Evolutionary conservation across 2,888 invertebrate species (phyloP), one percentile per base, ranked within the genome.

Genomic region (Tenthredo livida): DNA sequence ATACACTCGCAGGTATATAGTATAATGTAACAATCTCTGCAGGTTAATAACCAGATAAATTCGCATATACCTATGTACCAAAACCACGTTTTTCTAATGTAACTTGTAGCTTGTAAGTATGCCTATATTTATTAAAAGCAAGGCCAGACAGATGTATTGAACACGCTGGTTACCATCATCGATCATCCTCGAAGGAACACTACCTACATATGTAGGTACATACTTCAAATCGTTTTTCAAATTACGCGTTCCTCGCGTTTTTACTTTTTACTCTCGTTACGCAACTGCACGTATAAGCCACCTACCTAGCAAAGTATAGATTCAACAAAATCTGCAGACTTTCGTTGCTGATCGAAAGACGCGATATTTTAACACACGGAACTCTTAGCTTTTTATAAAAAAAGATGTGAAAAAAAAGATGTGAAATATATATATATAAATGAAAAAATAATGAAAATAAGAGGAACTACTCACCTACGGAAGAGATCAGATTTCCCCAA

Each of bases 401-500:
- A 6, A 17, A 50, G 17, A 50, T n/a, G n/a, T n/a, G n/a, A 50
- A 50, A 17, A 3, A 50, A 3, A 15, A 17, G 40, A 7, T 40
- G 7, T 10, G 9, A 50, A 50, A 50, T 17, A 50, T 6, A n/a
- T n/a, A 54, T 7, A 50, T 17, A 50, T 6, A n/a, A 54, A 54
- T 7, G 5, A 9, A 21, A 61, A 61, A 40, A 40, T 37, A 12
- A 40, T 21, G 4, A 12, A 25, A 37, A 61, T 40, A 9, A 15
- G 17, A 47, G 47, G 12, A 47, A 47, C 47, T 47, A 94, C 96
- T 96, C 93, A 97, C 97, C 97, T 90, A 97, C 95, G 88, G 98
- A 98, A n/a, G 98, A 98, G 91, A 98, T 97, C 87, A 99, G 95
- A 94, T 99, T 99, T 92, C 99, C 99, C 97, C 98, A 98, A 77